phyloP scores from a whole-genome alignment of 2,113 vertebrate species.

The Epinephelus lanceolatus region DNA sequence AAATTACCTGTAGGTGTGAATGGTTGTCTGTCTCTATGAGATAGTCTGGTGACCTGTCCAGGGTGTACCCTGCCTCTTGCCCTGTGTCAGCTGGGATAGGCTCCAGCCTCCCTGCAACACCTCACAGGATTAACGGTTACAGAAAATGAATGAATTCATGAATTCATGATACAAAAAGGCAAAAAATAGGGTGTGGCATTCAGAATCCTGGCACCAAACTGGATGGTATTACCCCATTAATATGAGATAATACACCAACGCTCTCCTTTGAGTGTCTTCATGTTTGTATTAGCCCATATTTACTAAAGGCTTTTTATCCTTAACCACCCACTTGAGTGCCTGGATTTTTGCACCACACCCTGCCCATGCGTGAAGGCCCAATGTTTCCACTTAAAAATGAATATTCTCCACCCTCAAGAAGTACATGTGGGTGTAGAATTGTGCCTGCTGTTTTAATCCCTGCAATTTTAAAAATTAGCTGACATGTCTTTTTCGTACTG shows the following conservation, averaged over 20 bases:
- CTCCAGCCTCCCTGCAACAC: no score
- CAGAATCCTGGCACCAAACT: background rate
- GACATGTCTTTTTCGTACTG: background rate
- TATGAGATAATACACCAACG: background rate
- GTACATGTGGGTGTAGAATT: no score
- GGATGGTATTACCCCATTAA: background rate
- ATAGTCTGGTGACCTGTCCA: no score
- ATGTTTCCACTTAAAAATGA: background rate
- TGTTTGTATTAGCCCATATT: background rate
- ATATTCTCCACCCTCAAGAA: background rate
- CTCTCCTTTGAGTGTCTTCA: background rate
- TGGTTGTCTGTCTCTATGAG: no score
- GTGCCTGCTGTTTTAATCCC: background rate
- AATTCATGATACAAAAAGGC: no score
- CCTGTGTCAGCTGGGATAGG: no score
- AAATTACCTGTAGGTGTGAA: no score
- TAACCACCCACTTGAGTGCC: conserved; percentile 12
- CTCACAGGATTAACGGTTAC: no score
- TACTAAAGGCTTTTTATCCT: conserved; percentile 14
- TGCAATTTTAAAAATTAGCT: background rate
- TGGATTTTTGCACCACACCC: conserved; percentile 7
- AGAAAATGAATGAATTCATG: no score
- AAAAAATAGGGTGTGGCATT: background rate
- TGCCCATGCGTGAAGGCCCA: background rate
- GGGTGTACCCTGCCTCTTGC: no score